Percentiles rank a stretch among this genome's conserved stretches.
These are phyloP conservation scores for Campylomormyrus numenius DNA, from an alignment of 2,113 vertebrate species.

Conservation along the genomic window DNA sequence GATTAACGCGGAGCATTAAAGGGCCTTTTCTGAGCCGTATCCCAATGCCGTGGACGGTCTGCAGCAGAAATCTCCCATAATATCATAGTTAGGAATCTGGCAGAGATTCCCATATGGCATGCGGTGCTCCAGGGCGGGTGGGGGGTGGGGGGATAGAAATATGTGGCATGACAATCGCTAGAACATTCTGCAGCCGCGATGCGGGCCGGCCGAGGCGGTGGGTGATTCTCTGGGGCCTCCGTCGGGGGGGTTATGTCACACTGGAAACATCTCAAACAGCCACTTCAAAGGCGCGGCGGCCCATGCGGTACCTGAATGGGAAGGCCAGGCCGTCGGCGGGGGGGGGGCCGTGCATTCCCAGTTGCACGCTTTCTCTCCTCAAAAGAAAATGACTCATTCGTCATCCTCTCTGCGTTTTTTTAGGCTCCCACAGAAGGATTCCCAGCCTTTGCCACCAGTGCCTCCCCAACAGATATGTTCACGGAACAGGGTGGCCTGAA, in stretches of 20 bases:
- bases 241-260: constrained; percentile 9
- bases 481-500: background rate
- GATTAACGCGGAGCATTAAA: constrained; percentile 42
- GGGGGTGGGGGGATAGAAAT: background rate
- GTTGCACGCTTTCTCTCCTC: background rate
- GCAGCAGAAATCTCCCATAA: constrained; percentile 18
- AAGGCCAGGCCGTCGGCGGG: background rate
- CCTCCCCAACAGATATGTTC: background rate
- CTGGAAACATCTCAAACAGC: constrained; percentile 16
- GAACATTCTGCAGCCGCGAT: constrained; percentile 30
- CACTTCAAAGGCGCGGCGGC: background rate
- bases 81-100: constrained; percentile 7
- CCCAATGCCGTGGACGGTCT: background rate
- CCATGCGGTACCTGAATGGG: background rate
- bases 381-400: background rate
- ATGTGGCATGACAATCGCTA: constrained; percentile 25
- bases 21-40: constrained; percentile 18
- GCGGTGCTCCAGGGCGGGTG: background rate
- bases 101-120: constrained; percentile 10
- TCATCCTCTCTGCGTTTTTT: background rate
- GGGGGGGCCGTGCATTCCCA: background rate
- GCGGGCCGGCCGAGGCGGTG: background rate
- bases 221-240: constrained; percentile 10
- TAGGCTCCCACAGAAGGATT: background rate
- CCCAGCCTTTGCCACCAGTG: background rate